Conservation (phyloP, 2,113 vertebrate species). For the Talpa occidentalis region DNA sequence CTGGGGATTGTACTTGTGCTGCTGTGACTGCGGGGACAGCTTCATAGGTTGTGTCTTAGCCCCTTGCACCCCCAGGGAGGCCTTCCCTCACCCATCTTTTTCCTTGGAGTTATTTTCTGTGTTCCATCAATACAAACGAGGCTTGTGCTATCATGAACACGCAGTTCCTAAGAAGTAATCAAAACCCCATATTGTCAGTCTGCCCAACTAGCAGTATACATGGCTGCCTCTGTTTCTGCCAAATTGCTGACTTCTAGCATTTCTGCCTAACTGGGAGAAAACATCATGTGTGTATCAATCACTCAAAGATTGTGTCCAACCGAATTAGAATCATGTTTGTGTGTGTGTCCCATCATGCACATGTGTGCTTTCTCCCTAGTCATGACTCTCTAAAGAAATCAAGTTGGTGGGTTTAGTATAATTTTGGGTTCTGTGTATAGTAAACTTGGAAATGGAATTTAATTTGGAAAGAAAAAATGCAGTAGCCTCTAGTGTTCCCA, state of each 20-base stretch:
- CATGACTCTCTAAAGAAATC: constrained; percentile 26
- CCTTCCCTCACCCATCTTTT: background rate
- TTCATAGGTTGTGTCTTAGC: too few species aligned
- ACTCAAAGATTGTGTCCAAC: background rate
- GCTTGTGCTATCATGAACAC: constrained; percentile 57
- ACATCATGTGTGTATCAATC: constrained; percentile 42
- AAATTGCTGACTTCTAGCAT: constrained; percentile 75
- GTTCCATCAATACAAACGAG: constrained; percentile 5
- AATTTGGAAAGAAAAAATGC: constrained; percentile 55
- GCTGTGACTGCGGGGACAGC: too few species aligned
- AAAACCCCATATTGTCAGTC: constrained; percentile 68
- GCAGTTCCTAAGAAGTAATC: constrained; percentile 61
- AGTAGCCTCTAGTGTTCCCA: background rate
- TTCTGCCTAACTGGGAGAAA: constrained; percentile 63
- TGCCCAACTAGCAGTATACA: constrained; percentile 66
- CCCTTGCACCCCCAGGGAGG: too few species aligned
- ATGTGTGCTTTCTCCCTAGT: constrained; percentile 28
- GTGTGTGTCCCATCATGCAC: background rate
- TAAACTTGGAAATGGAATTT: constrained; percentile 68
- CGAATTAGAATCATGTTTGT: constrained; percentile 51
- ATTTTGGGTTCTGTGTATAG: constrained; percentile 35
- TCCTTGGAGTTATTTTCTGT: constrained; percentile 48
- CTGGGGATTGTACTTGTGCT: too few species aligned
- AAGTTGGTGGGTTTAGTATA: constrained; percentile 48
- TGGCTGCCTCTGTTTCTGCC: constrained; percentile 55